Evolutionary conservation across 2,888 invertebrate genomes (phyloP), one percentile per base, ranked within the genome.

Genomic region (Leucophora obtusa): DNA sequence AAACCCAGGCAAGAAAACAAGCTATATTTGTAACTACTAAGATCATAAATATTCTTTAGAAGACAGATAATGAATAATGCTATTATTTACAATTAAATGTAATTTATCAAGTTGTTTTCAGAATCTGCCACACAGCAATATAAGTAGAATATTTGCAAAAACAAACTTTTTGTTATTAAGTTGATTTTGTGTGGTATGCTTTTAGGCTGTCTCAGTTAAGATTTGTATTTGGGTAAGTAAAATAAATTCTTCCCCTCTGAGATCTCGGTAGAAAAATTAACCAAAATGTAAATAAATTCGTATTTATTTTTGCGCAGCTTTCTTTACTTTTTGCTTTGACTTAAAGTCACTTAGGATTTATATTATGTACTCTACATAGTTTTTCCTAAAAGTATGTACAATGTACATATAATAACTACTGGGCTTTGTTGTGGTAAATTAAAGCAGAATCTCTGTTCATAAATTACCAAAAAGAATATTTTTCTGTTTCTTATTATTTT

Each of bases 181-280:
- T 28, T 33, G 4, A 1, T 28, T 14, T 38, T 54, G 24, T 62
- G 62, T 38, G 58, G 58, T 62, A 56, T 75, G 68, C 66, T 75
- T 75, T 76, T 47, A 75, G 79, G 79, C 68, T 28, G 50, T 43
- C 35, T 59, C 72, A 69, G 69, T 76, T 76, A 63, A 76, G 80
- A 63, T 75, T 75, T 71, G 43, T 71, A 50, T 74, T 74, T 65
- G 18, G 47, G 33, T 33, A 58, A 47, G 63, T 51, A 43, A 15
- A 47, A 53, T 18, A 15, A 35, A 43, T 15, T 53, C 33, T 51
- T 43, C 8, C 2, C 62, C 38, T 50, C n/a, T 8, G 62, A 59
- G 24, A 58, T 51, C 18, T 38, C 7, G 2, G 8, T 18, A 53
- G 24, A 43, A 50, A 63, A 69, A 54, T 70, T 38, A 65, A 51